A percentile compares a stretch with the other conserved stretches of the same genome.
Evolutionary conservation across 2,888 invertebrate species (phyloP).

Genomic region (Phymatocera aterrima): DNA sequence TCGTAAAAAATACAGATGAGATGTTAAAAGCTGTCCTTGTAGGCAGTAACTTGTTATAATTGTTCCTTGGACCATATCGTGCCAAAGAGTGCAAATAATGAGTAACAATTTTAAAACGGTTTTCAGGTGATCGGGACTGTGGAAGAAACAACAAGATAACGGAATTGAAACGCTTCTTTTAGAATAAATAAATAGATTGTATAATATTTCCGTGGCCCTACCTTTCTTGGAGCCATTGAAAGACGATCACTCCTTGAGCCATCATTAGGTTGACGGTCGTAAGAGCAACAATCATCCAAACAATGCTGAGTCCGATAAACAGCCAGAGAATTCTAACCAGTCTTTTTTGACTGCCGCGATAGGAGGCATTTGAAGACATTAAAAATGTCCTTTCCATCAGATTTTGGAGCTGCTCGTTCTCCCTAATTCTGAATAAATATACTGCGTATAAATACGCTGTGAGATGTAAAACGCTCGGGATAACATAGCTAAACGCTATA

Average conservation of each 20-base stretch:
- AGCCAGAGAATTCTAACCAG: slow-evolving; percentile 85
- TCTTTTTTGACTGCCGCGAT: slow-evolving; percentile 82
- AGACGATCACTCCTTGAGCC: slow-evolving; percentile 79
- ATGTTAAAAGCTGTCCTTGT: slow-evolving; percentile 86
- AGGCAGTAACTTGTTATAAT: slow-evolving; percentile 89
- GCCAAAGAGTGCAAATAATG: slow-evolving; percentile 83
- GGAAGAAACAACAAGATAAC: slow-evolving; percentile 58
- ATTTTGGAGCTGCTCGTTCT: slow-evolving; percentile 89
- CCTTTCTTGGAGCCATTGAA: slow-evolving; percentile 81
- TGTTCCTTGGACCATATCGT: slow-evolving; percentile 90
- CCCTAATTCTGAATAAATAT: slow-evolving; percentile 84
- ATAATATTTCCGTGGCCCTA: slow-evolving; percentile 62
- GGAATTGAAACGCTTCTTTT: background rate
- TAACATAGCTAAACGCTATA: slow-evolving; percentile 83
- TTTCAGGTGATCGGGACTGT: slow-evolving; percentile 76
- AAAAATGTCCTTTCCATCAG: slow-evolving; percentile 90
- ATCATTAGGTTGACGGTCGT: slow-evolving; percentile 82
- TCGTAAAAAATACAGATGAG: slow-evolving; percentile 84
- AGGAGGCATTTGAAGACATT: slow-evolving; percentile 82
- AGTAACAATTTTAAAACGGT: slow-evolving; percentile 79
- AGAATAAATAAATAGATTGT: slow-evolving; percentile 7
- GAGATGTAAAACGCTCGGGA: slow-evolving; percentile 85
- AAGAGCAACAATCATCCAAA: slow-evolving; percentile 84
- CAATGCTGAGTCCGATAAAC: slow-evolving; percentile 82
- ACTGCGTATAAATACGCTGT: slow-evolving; percentile 85